Base-by-base conservation (phyloP, 2,888 invertebrate species). In the Acleris laterana region DNA sequence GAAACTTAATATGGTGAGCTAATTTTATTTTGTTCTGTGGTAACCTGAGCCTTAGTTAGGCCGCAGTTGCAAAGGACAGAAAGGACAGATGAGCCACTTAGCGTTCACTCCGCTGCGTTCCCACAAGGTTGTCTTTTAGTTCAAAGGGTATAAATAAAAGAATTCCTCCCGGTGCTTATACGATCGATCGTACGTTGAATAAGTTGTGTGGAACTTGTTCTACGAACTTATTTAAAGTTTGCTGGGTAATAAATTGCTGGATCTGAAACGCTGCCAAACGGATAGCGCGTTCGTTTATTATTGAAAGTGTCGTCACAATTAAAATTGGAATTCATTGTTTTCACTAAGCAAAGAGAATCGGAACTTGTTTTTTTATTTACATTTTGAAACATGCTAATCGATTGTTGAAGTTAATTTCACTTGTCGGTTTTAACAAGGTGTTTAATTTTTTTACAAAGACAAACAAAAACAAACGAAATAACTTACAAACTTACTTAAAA, bases 1-100 rank as follows among this genome's bases (percentile, higher is more conserved):
- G 91, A 89, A 92, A 93, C 81, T 87, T 89, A 89, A 93, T 92
- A 90, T 82, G 79, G 75, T 73, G 78, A 81, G 84, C 84, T 80
- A 83, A 81, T 83, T 88, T 83, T 82, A 79, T 76, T 76, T 67
- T 56, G 73, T 77, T 78, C 80, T 81, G 79, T 72, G 77, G 92
- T 85, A 93, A 92, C 87, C 81, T 72, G 88, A 91, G 81, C 84
- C 76, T 81, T 80, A 77, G 75, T 82, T 82, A 77, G 82, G 81
- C 81, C 77, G 78, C 78, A 74, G 74, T 63, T 46, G 65, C 62
- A 19, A 78, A 76, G 82, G 85, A 86, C 88, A 89, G 88, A 85
- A 78, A 76, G 82, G 85, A 86, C 88, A 89, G 88, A 85, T 86
- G 89, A 90, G 87, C 87, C 79, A 88, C 84, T 88, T 87, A 85